Evolutionary conservation across 2,888 invertebrate species (phyloP).

Genomic region (Platypus cylindrus): DNA sequence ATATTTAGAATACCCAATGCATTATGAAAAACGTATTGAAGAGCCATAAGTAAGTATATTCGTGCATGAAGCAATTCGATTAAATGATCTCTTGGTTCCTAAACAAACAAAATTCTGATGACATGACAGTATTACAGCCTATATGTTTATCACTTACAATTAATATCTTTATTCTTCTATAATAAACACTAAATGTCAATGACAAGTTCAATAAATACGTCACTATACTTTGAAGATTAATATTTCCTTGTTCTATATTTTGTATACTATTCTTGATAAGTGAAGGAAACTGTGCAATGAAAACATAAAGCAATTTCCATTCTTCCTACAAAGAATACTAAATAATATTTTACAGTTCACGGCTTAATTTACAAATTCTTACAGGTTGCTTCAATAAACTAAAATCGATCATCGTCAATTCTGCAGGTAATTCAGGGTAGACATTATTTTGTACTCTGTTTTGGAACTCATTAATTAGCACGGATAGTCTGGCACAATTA

Average conservation of each 20-base stretch:
- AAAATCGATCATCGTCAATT: too few relatives aligned
- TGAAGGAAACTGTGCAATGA: constrained; percentile 51
- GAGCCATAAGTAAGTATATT: constrained; percentile 51
- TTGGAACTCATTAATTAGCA: constrained; percentile 50
- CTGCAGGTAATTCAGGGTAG: constrained; percentile 49
- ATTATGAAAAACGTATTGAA: constrained; percentile 51
- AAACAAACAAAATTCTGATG: constrained; percentile 28
- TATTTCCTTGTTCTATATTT: constrained; percentile 38
- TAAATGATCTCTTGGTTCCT: constrained; percentile 57
- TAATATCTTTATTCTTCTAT: constrained; percentile 55
- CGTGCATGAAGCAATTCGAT: constrained; percentile 47
- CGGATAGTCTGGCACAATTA: constrained; percentile 60
- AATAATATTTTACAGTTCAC: not conserved
- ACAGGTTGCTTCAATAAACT: constrained; percentile 53
- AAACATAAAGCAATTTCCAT: constrained; percentile 60
- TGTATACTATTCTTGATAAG: constrained; percentile 43
- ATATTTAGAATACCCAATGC: constrained; percentile 52
- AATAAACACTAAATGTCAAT: constrained; percentile 58
- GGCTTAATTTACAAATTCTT: constrained; percentile 15
- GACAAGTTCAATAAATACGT: constrained; percentile 51
- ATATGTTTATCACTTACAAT: constrained; percentile 39
- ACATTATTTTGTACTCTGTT: constrained; percentile 40
- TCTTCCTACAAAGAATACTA: constrained; percentile 49
- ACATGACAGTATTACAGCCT: not conserved
- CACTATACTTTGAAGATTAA: constrained; percentile 52